Evolutionary conservation across 2,888 invertebrate genomes (phyloP).

Genomic region (Steinernema carpocapsae): DNA sequence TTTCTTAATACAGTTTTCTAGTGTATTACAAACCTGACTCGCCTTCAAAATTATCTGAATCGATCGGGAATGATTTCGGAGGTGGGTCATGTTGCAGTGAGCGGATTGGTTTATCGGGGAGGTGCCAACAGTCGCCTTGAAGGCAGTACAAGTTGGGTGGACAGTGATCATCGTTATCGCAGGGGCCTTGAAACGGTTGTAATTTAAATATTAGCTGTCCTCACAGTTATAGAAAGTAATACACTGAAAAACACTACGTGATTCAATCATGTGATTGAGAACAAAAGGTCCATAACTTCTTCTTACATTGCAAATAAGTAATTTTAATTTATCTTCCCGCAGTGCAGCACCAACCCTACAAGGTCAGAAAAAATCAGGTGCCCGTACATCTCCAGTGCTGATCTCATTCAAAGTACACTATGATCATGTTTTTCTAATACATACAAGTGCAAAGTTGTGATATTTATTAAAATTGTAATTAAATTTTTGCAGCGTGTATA

Average conservation of each 20-base stretch:
- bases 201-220: too few species aligned
- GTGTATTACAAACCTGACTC: not conserved
- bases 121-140: conserved; percentile 51
- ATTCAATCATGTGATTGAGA: too few species aligned
- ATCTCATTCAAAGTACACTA: too few species aligned
- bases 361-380: too few species aligned
- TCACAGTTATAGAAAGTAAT: too few species aligned
- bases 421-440: too few species aligned
- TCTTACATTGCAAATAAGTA: too few species aligned
- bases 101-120: conserved; percentile 51
- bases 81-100: conserved; percentile 28
- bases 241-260: too few species aligned
- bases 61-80: conserved; percentile 31
- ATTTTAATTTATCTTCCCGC: too few species aligned
- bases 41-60: not conserved
- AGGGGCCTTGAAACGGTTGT: conserved; percentile 48
- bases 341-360: too few species aligned
- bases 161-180: conserved; percentile 49
- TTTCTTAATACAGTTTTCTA: not conserved
- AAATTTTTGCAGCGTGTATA: not conserved
- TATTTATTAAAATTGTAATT: conserved; percentile 8
- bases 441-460: not conserved
- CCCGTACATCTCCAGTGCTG: too few species aligned
- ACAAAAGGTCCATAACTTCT: too few species aligned
- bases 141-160: conserved; percentile 50